Conservation (phyloP, 2,888 invertebrate genomes). For the Diarsia mendica region DNA sequence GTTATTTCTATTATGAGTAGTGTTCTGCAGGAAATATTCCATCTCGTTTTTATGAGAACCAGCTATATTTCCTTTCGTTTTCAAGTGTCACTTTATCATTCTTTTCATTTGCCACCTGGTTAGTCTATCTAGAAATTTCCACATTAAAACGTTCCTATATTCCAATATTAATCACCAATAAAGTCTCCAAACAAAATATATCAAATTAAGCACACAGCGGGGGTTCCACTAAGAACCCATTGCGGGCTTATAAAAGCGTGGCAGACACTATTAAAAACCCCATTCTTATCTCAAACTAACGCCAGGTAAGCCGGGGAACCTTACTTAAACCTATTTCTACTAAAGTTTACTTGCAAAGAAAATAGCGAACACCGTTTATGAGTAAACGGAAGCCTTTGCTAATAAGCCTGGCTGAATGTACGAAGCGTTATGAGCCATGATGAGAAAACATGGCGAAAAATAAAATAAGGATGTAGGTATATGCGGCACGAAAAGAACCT, state of each 20-base stretch:
- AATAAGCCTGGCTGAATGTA: slow-evolving; percentile 74
- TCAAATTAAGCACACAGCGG: slow-evolving; percentile 46
- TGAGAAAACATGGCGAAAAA: slow-evolving; percentile 60
- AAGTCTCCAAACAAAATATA: slow-evolving; percentile 42
- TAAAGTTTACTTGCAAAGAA: slow-evolving; percentile 72
- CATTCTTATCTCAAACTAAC: slow-evolving; percentile 72
- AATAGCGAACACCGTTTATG: slow-evolving; percentile 77
- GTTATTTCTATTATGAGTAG: neutral
- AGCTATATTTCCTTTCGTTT: neutral
- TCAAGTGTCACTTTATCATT: neutral
- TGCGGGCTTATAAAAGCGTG: slow-evolving; percentile 57
- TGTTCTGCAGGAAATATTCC: neutral
- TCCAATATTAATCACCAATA: slow-evolving; percentile 9
- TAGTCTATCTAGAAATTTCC: neutral
- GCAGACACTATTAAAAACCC: slow-evolving; percentile 70
- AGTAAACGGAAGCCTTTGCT: slow-evolving; percentile 73
- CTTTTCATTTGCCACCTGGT: neutral
- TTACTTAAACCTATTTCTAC: slow-evolving; percentile 71
- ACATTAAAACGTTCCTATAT: slow-evolving; percentile 3
- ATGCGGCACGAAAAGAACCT: slow-evolving; percentile 26
- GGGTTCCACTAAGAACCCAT: slow-evolving; percentile 47
- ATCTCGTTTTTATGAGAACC: neutral
- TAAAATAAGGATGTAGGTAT: slow-evolving; percentile 44
- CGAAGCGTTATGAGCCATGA: slow-evolving; percentile 64
- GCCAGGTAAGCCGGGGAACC: slow-evolving; percentile 71